Evolutionary conservation across 2,797 vertebrate species (phyloP), one percentile per base, ranked within the genome.

Genomic region (Liasis olivaceus): DNA sequence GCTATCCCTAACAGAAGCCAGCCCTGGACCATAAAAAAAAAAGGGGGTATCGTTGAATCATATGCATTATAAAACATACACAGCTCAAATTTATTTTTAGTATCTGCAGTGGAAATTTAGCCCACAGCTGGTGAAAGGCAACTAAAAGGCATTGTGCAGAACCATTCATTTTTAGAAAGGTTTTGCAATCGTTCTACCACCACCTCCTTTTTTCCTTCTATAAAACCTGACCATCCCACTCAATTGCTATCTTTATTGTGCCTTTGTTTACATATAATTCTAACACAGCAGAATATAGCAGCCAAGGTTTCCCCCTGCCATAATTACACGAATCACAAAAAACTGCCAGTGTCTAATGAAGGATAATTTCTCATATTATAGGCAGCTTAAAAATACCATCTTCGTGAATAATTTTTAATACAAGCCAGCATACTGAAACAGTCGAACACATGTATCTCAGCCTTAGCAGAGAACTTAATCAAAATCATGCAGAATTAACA

Each of bases 331-430:
- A 97, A 97, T 98, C 97, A 97, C 95, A 95, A 96, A 20, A 96
- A 97, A 96, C 96, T 97, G 97, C 97, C 98, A 98, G 96, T 94
- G 96, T 95, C 96, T 98, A 98, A 98, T 97, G 97, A 98, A 97
- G 95, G 97, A 97, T 98, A 98, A 98, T 98, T 97, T 97, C 96
- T 96, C 96, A 97, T 97, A 97, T 98, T 97, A 96, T 96, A 96
- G 96, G 96, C 96, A 95, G 95, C 94, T 96, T 15, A 96, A 96
- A 97, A 97, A 87, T 42, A 97, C 96, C 93, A 94, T 98, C 98
- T 98, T 97, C 1, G 63, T 97, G 97, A 97, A 98, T 97, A 98
- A 97, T 97, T 96, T 93, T 95, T 97, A 97, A 97, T 95, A 95
- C 95, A 96, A 97, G 97, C 97, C 97, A 97, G 95, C 97, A 96